Percentiles rank a stretch among this genome's conserved stretches.
These are phyloP conservation scores for Carassius carassius DNA, from an alignment of 2,113 vertebrate genomes.

Conservation along the genomic window DNA sequence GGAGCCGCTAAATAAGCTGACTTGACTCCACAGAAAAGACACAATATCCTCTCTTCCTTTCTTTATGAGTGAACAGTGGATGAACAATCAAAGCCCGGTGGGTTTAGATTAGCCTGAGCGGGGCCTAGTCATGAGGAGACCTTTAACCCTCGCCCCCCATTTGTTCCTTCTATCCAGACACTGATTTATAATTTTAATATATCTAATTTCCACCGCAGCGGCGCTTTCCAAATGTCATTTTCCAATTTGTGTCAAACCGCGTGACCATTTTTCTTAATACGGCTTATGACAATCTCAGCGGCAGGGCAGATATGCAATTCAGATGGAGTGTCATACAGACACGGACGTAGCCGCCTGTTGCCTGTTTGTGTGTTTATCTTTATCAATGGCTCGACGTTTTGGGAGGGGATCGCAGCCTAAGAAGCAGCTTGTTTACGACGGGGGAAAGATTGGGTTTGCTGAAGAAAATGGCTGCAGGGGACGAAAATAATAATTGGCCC, in stretches of 20 bases:
- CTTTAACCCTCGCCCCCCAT: slow-evolving; percentile 1
- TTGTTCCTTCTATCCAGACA: slow-evolving; percentile 70
- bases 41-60: slow-evolving; percentile 53
- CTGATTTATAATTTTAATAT: slow-evolving; percentile 96
- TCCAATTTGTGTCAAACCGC: slow-evolving; percentile 89
- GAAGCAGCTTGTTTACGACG: slow-evolving; percentile 45
- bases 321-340: slow-evolving; percentile 79
- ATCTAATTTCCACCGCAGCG: slow-evolving; percentile 85
- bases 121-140: slow-evolving; percentile 38
- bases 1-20: slow-evolving; percentile 66
- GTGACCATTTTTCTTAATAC: slow-evolving; percentile 89
- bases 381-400: slow-evolving; percentile 68
- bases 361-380: slow-evolving; percentile 79
- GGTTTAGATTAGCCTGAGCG: slow-evolving; percentile 8
- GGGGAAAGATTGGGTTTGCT: slow-evolving; percentile 62
- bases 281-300: slow-evolving; percentile 84
- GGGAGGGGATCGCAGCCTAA: not conserved
- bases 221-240: slow-evolving; percentile 87
- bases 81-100: slow-evolving; percentile 29
- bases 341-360: slow-evolving; percentile 67
- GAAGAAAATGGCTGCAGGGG: slow-evolving; percentile 69
- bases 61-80: slow-evolving; percentile 11
- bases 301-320: slow-evolving; percentile 82
- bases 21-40: slow-evolving; percentile 49
- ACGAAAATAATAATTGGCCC: slow-evolving; percentile 69